Conservation (phyloP, 2,888 invertebrate genomes). For the Eutolmus rufibarbis region DNA sequence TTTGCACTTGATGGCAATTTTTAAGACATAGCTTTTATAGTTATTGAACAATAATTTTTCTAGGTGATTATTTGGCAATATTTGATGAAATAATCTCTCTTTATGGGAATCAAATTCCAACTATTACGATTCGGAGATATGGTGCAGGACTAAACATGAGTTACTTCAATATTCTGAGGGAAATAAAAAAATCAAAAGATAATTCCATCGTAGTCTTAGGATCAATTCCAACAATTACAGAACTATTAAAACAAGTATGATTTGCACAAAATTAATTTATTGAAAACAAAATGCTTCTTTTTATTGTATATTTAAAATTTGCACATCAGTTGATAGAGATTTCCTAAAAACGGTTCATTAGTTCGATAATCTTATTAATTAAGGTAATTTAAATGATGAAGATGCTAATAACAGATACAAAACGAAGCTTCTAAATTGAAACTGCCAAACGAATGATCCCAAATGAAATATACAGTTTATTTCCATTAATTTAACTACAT, state of each 20-base stretch:
- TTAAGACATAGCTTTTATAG: background rate
- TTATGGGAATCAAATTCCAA: slow-evolving; percentile 67
- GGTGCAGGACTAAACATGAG: slow-evolving; percentile 73
- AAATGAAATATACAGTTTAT: too few relatives aligned
- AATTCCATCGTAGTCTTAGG: slow-evolving; percentile 78
- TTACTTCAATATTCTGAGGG: slow-evolving; percentile 72
- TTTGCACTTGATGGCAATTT: background rate
- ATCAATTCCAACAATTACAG: slow-evolving; percentile 66
- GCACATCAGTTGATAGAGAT: too few relatives aligned
- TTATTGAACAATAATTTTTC: background rate
- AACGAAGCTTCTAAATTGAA: too few relatives aligned
- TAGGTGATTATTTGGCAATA: slow-evolving; percentile 69
- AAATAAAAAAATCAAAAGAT: slow-evolving; percentile 73
- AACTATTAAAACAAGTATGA: slow-evolving; percentile 64
- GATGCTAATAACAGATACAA: too few relatives aligned
- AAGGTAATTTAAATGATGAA: too few relatives aligned
- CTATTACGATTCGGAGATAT: slow-evolving; percentile 70
- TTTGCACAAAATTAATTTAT: background rate
- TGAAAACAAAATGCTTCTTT: background rate
- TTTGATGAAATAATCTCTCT: slow-evolving; percentile 75
- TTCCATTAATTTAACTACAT: too few relatives aligned
- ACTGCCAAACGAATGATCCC: too few relatives aligned
- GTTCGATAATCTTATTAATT: too few relatives aligned
- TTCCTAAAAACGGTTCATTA: too few relatives aligned
- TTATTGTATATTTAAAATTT: background rate